Base-by-base conservation (phyloP, 2,797 vertebrate genomes). In the Octomys mimax region DNA sequence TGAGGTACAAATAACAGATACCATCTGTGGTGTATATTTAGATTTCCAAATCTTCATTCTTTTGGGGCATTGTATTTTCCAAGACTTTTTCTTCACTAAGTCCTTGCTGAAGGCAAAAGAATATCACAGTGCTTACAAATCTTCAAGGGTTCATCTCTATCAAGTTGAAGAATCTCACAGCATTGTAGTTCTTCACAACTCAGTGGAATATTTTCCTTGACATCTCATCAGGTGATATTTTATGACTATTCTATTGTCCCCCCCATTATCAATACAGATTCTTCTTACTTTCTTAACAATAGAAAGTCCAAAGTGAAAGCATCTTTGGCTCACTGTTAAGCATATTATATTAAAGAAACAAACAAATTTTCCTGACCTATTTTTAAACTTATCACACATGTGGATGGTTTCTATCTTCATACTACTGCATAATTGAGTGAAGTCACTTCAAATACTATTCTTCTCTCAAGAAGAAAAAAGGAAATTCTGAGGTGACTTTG, bases 31-130 rank as follows among this genome's bases (percentile, higher is more conserved):
- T 83, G 49, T n/a, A 31, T 62, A 85, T 84, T 84, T 84, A 75
- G 42, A 94, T 80, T 83, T 31, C 21, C 52, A 61, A 91, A 28
- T 78, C 79, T 92, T 89, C 19, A 64, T 80, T 85, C 39, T 97
- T 8, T 3, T 71, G 64, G 28, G 42, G 84, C 26, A 42, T 19
- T 64, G 16, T 42, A 14, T 22, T 93, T 91, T 84, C 46, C 66
- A 79, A 80, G 42, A 75, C 36, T 83, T 5, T 82, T 77, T 90
- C 57, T 68, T 95, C 84, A 92, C 64, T 82, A 28, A 70, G 52
- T 82, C 5, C 31, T 80, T 91, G 77, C 62, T 31, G 19, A 82
- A 91, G 87, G 2, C 28, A 61, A 33, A 66, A 73, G 54, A 5
- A 71, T n/a, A 70, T 95, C 3, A 39, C 46, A 71, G 33, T 52